These are phyloP conservation scores for Monomorium pharaonis DNA, from an alignment of 1,140 invertebrate species.

Conservation along the genomic window DNA sequence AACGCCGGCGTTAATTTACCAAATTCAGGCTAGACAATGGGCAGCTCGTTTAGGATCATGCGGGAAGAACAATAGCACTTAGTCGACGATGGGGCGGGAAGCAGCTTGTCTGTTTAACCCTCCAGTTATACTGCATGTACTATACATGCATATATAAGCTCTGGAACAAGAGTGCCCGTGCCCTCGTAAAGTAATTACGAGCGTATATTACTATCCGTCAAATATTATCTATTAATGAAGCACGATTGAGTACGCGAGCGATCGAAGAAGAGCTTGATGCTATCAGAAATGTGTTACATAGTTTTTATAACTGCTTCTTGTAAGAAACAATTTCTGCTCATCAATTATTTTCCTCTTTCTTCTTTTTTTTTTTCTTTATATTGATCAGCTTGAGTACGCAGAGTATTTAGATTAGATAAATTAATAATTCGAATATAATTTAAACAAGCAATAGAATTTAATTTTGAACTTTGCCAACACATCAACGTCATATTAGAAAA, in stretches of 20 bases:
- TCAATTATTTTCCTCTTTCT: background rate
- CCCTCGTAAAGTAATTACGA: background rate
- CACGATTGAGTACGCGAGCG: background rate
- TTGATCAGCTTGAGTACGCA: background rate
- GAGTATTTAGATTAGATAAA: background rate
- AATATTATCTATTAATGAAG: background rate
- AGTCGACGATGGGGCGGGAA: constrained; percentile 48
- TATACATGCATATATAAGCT: constrained; percentile 1
- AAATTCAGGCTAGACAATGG: constrained; percentile 50
- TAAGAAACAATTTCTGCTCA: no score
- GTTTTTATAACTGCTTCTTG: background rate
- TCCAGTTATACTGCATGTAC: constrained; percentile 16
- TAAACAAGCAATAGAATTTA: background rate
- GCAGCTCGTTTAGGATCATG: constrained; percentile 59
- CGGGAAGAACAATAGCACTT: constrained; percentile 58
- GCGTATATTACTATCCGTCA: background rate
- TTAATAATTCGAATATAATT: background rate
- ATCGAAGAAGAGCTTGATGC: background rate
- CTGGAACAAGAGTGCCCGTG: background rate
- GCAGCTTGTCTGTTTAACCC: constrained; percentile 54
- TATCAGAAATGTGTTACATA: background rate
- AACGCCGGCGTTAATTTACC: constrained; percentile 52
- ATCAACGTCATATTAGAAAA: background rate
- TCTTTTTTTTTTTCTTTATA: background rate
- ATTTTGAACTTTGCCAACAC: background rate